phyloP scores from a whole-genome alignment of 1,140 invertebrate genomes.

The Pogonomyrmex barbatus region DNA sequence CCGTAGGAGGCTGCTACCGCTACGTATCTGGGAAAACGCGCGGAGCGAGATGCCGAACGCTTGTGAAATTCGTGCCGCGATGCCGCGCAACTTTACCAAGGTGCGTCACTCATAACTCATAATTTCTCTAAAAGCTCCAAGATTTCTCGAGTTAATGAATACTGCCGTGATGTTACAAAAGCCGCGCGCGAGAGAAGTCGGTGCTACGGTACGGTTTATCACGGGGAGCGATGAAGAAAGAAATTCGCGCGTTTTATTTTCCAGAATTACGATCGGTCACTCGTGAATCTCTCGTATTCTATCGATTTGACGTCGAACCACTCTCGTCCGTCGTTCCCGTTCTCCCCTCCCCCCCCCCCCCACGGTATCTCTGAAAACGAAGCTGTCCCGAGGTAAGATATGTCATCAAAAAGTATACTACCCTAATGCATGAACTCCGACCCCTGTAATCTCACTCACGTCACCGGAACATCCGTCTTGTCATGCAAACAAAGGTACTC shows the following conservation, averaged over 20 bases:
- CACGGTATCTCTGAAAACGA: slow-evolving; percentile 51
- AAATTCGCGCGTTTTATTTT: slow-evolving; percentile 32
- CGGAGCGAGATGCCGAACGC: slow-evolving; percentile 40
- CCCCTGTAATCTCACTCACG: slow-evolving; percentile 64
- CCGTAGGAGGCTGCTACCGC: slow-evolving; percentile 13
- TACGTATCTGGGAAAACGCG: not conserved
- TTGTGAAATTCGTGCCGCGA: slow-evolving; percentile 37
- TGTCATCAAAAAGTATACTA: slow-evolving; percentile 71
- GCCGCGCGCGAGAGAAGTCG: not conserved
- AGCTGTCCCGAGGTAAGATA: slow-evolving; percentile 60
- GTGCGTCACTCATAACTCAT: not conserved
- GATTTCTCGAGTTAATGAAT: not conserved
- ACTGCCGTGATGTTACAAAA: not conserved
- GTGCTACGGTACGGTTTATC: not conserved
- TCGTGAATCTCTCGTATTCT: slow-evolving; percentile 56
- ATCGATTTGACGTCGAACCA: slow-evolving; percentile 70
- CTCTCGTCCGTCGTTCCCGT: slow-evolving; percentile 45
- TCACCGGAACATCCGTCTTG: slow-evolving; percentile 62
- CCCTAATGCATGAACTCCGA: slow-evolving; percentile 67
- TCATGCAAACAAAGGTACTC: slow-evolving; percentile 39
- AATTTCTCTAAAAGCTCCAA: not conserved
- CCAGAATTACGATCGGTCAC: slow-evolving; percentile 39
- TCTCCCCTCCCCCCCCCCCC: not conserved
- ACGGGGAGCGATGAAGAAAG: not conserved
- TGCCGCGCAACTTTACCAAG: slow-evolving; percentile 27